A percentile compares a stretch with the other conserved stretches of the same genome.
Conservation (phyloP, 2,888 invertebrate genomes). For the Ochropleura plecta region DNA sequence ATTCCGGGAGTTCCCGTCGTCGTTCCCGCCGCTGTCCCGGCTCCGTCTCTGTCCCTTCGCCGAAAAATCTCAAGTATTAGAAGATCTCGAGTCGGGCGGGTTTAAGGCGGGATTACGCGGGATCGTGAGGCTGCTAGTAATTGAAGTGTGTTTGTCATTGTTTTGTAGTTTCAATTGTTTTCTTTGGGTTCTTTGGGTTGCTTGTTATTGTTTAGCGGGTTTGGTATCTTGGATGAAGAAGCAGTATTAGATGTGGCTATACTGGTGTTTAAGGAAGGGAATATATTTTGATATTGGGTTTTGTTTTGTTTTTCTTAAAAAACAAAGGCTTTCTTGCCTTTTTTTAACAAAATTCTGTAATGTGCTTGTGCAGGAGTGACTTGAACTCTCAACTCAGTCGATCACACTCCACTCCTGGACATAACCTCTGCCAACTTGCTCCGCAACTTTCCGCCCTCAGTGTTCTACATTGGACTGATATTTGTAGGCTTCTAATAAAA, state of each 20-base stretch:
- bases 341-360: not conserved
- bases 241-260: not conserved
- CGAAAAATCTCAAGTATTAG: constrained; percentile 66
- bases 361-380: not conserved
- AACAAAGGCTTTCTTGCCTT: not conserved
- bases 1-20: constrained; percentile 54
- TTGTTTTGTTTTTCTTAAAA: not conserved
- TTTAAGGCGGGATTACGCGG: constrained; percentile 54
- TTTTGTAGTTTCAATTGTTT: constrained; percentile 56
- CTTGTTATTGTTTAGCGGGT: constrained; percentile 24
- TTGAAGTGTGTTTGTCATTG: constrained; percentile 59
- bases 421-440: not conserved
- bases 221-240: not conserved
- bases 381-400: not conserved
- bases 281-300: not conserved
- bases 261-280: not conserved
- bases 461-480: not conserved
- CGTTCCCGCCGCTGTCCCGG: constrained; percentile 37
- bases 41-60: constrained; percentile 48
- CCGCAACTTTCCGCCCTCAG: not conserved
- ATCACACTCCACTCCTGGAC: not conserved
- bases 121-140: constrained; percentile 43
- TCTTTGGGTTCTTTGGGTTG: constrained; percentile 22
- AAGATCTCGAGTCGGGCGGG: constrained; percentile 52
- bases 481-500: constrained; percentile 12